Base-by-base conservation (phyloP, 1,140 invertebrate species). In the Pectinophora gossypiella region DNA sequence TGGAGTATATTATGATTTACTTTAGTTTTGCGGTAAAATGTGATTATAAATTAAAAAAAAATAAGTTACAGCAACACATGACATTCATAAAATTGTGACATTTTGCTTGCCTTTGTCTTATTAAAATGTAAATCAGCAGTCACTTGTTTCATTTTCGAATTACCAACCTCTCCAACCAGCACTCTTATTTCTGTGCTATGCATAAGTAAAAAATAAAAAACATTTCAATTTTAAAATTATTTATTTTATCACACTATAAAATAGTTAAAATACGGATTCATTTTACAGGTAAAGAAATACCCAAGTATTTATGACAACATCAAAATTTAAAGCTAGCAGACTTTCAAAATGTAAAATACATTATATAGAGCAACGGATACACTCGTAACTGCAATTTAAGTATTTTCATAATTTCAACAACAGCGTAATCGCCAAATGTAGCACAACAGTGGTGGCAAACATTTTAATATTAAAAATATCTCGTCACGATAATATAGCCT, bases 281-380 rank as follows among this genome's bases (percentile, higher is more conserved):
- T 23, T 23, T 32, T 32, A 9, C 3, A 45, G 3, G 3, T 45
- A 45, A 27, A 47, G 16, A 40, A 40, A 3, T 32, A 27, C 16
- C 42, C 56, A 61, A 52, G 64, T 50, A 51, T 57, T 60, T 42
- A 61, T 55, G 54, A 68, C 43, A 50, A 12, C 38, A 36, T 54
- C 18, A 60, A 63, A 68, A 66, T 67, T 81, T 81, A 81, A 81
- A 81, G 75, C 77, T 76, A 73, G 59, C 64, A 74, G 73, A 76
- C 66, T 76, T 73, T 56, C 36, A 48, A 51, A 43, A 52, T 40
- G 27, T 32, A 52, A 13, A 51, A 51, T 27, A 51, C 13, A 18
- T 50, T 46, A 40, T 40, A 51, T 51, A 51, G 7, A 47, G 20
- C 27, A 32, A 32, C 27, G 27, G n/a, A 32, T 32, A 32, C n/a